A percentile compares a stretch with the other conserved stretches of the same genome.
These are phyloP conservation scores for Himalopsyche anomala DNA, from an alignment of 2,888 invertebrate genomes.

Conservation along the genomic window DNA sequence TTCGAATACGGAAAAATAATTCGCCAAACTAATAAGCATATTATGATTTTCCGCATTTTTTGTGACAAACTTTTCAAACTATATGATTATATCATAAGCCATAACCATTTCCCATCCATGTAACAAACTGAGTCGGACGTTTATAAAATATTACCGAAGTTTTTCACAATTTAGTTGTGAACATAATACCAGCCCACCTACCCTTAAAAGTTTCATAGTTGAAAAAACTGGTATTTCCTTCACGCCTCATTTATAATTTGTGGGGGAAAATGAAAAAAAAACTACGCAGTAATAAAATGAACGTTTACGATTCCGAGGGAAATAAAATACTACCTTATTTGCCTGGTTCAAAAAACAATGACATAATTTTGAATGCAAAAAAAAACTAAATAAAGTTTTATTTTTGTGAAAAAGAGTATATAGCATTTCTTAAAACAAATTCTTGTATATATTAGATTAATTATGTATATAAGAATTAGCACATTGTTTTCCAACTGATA, in stretches of 20 bases:
- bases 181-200: background rate
- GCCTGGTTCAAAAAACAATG: background rate
- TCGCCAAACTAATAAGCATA: background rate
- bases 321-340: background rate
- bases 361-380: too few species aligned
- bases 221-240: slow-evolving; percentile 10
- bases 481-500: too few species aligned
- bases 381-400: too few species aligned
- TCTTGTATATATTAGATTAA: too few species aligned
- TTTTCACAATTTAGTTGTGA: slow-evolving; percentile 26
- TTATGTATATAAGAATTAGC: too few species aligned
- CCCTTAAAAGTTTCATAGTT: background rate
- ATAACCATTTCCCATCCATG: background rate
- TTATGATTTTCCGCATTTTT: background rate
- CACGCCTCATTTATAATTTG: slow-evolving; percentile 37
- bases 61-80: background rate
- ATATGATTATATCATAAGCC: background rate
- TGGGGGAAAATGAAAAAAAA: slow-evolving; percentile 19
- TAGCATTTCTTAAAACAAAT: too few species aligned
- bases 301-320: background rate
- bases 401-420: too few species aligned
- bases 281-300: background rate
- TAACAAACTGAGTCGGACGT: background rate
- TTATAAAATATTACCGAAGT: slow-evolving; percentile 1
- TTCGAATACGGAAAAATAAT: too few species aligned